Base-by-base conservation (phyloP, 2,797 vertebrate genomes). In the Lates japonicus region DNA sequence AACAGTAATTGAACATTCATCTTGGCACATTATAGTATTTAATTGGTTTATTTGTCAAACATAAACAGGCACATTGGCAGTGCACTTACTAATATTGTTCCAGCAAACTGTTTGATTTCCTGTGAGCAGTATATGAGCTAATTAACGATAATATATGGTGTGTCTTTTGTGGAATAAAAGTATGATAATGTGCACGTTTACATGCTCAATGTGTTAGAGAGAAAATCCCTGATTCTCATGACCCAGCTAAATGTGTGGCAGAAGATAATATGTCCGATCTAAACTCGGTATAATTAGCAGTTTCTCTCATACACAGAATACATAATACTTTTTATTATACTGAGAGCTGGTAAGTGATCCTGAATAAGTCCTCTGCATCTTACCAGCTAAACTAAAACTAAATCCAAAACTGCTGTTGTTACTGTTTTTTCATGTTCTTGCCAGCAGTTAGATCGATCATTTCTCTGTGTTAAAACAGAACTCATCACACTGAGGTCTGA, bases 31-130 rank as follows among this genome's bases (percentile, higher is more conserved):
- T 66, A 70, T 42, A 20, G 14, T 33, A 44, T 80, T 46, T 68
- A 83, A 70, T 51, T 80, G 67, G 54, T 63, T 31, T 62, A 31
- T 78, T 85, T 82, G 70, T 76, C 68, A 79, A 80, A 80, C 31
- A 76, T 29, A 77, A 82, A 48, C 48, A 63, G 25, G 37, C 52
- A 60, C 25, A 65, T 20, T 22, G 31, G 52, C 35, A 70, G 29
- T 3, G 14, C 3, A 11, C 49, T 69, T 17, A 22, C 59, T 57
- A 55, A 55, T 72, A 12, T 49, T 55, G 33, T 58, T 10, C n/a
- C 2, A 20, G 12, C 22, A 42, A 73, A 63, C 31, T 35, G 22
- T 67, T 74, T 11, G 13, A 62, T 54, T 74, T 22, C 44, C 61
- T 31, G 16, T 58, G 16, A 60, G 25, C 5, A 33, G 59, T 3